Base-by-base conservation (phyloP, 2,888 invertebrate genomes). In the Auanema sp. region DNA sequence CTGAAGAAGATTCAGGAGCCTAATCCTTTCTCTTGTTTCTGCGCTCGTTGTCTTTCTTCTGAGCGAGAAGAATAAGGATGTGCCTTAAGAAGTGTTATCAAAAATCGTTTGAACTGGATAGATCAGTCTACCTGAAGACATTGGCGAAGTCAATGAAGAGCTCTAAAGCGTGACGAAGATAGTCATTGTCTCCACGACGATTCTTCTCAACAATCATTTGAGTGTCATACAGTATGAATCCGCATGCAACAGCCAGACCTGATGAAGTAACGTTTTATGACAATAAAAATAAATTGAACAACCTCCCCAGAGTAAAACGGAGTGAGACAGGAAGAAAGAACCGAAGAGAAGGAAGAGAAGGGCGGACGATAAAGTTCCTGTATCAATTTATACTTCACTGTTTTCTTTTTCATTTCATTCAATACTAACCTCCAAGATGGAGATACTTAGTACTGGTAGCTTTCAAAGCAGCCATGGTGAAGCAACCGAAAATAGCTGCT, bases 141-240 rank as follows among this genome's bases (percentile, higher is more conserved):
- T 92, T 90, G 85, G 95, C 89, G 84, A 96, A 91, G 85, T 97
- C 96, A 83, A 96, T 90, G 88, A 97, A 96, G 71, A 97, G 87
- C 84, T 94, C 92, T 75, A 97, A 88, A 14, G 79, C 83, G 76
- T 83, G 86, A 86, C 86, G 85, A 73, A 97, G 90, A 85, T 91
- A 95, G 86, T 97, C 96, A 84, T 67, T 52, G 24, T 65, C 67
- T 23, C 64, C 64, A 33, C 52, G 57, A 25, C 78, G 79, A 18
- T 67, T 64, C 60, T 79, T 81, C 61, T 79, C 80, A 44, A 67
- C 72, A 58, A 79, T 75, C 74, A 92, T 87, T 86, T 96, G 96
- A n/a, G 97, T 98, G 85, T 97, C 97, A 83, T 92, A 97, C 71
- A 97, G 88, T 14, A 98, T 90, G 86, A 96, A 97, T 64, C 91